Base-by-base conservation (phyloP, 2,888 invertebrate species). In the Nephrotoma guestfalica region DNA sequence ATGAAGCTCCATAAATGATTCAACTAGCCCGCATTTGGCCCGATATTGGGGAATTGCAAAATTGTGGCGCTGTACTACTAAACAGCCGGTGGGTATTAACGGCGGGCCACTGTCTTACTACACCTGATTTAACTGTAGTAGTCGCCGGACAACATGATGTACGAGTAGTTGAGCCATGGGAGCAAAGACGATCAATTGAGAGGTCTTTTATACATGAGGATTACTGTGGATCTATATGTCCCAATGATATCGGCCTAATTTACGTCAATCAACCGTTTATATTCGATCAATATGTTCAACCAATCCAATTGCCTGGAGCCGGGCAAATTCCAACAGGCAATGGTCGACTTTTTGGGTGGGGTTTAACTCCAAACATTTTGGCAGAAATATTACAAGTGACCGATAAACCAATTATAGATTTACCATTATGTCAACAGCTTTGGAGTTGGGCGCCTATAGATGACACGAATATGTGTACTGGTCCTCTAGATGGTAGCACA, bases 181-280 rank as follows among this genome's bases (percentile, higher is more conserved):
- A 45, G 30, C 86, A 86, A 86, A 15, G 30, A 30, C 47, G 86
- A 5, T 11, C 7, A 11, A 30, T 86, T 0, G 40, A 30, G 0
- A 13, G 47, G 1, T 45, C 13, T 11, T 47, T n/a, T 47, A 47
- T 40, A n/a, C 92, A 93, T 87, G 89, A 89, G 47, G 0, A 42
- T 2, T 91, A 88, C 88, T 42, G 11, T 51, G 92, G 92, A 11
- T 90, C 90, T 5, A 91, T 91, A 13, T 91, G 91, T 15, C 92
- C 91, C 87, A 92, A 92, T 88, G 94, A 94, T 88, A 93, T 94
- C 88, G 94, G 93, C 30, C 86, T 94, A 0, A 88, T 94, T 86
- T 89, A 89, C 87, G 88, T 90, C 9, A 88, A 88, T 41, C 86
- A 88, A 57, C 87, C 90, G 0, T 90, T 91, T 57, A 87, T 87